Percentiles rank a stretch among this genome's conserved stretches.
phyloP scores from a whole-genome alignment of 1,140 invertebrate genomes.

The Drosophila subpulchrella region DNA sequence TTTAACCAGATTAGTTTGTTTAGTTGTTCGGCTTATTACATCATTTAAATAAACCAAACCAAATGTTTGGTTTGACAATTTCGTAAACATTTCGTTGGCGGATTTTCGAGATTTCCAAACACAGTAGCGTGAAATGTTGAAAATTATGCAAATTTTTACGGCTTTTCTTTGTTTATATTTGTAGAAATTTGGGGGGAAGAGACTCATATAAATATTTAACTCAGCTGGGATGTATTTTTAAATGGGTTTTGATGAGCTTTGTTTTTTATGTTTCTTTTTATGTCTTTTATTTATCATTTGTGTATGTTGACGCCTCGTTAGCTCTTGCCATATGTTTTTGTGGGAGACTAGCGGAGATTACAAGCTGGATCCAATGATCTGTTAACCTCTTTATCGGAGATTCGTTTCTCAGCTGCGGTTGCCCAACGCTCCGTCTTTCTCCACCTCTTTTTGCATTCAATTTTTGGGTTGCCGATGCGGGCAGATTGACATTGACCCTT shows the following conservation, averaged over 20 bases:
- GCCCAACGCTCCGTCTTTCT: constrained; percentile 32
- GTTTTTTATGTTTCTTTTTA: constrained; percentile 22
- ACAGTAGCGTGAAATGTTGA: constrained; percentile 58
- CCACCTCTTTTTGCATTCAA: constrained; percentile 15
- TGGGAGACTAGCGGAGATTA: constrained; percentile 7
- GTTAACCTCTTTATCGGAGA: constrained; percentile 29
- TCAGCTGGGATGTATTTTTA: constrained; percentile 31
- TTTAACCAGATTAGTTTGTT: constrained; percentile 53
- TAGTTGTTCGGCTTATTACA: constrained; percentile 30
- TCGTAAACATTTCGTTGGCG: constrained; percentile 70
- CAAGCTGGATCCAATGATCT: constrained; percentile 31
- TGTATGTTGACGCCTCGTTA: constrained; percentile 44
- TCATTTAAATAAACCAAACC: constrained; percentile 51
- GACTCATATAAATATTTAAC: constrained; percentile 43
- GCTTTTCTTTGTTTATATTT: constrained; percentile 65
- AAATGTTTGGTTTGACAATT: constrained; percentile 58
- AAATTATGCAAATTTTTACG: constrained; percentile 70
- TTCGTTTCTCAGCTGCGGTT: constrained; percentile 23
- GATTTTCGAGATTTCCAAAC: constrained; percentile 55
- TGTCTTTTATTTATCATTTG: constrained; percentile 44
- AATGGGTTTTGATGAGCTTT: constrained; percentile 17
- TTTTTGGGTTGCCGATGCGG: constrained; percentile 20
- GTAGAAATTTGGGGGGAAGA: constrained; percentile 40
- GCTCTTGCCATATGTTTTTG: constrained; percentile 1
- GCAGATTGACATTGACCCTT: constrained; percentile 63